These are phyloP conservation scores for Lampropteryx suffumata DNA, from an alignment of 2,888 invertebrate genomes.

Conservation along the genomic window DNA sequence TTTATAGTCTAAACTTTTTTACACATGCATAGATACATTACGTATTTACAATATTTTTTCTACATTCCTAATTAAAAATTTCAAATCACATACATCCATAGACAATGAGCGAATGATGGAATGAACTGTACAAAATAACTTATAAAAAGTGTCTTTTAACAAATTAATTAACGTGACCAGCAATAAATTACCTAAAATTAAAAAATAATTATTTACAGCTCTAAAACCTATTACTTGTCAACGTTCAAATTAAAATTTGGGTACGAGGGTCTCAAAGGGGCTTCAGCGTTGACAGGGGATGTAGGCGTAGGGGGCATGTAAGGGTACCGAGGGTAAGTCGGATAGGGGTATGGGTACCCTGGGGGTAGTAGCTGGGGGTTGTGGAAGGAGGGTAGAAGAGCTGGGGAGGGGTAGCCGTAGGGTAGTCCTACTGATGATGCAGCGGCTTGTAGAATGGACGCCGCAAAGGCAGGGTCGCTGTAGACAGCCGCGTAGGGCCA, in stretches of 20 bases:
- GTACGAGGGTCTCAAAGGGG: constrained; percentile 75
- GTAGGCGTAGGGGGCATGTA: constrained; percentile 80
- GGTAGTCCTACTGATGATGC: constrained; percentile 88
- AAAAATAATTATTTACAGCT: constrained; percentile 26
- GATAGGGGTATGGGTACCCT: constrained; percentile 83
- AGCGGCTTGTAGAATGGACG: constrained; percentile 95
- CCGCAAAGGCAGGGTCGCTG: constrained; percentile 96
- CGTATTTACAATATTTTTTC: constrained; percentile 21
- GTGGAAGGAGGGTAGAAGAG: constrained; percentile 80
- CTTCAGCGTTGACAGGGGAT: constrained; percentile 68
- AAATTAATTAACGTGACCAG: constrained; percentile 33
- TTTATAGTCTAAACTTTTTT: constrained; percentile 2
- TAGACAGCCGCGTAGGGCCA: constrained; percentile 98
- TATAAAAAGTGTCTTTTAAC: constrained; percentile 33
- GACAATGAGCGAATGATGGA: constrained; percentile 33
- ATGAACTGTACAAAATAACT: constrained; percentile 33
- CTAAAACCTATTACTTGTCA: constrained; percentile 59
- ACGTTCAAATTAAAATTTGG: constrained; percentile 74
- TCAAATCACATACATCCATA: constrained; percentile 29
- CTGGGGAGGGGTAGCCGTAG: constrained; percentile 84
- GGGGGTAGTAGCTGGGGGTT: constrained; percentile 83
- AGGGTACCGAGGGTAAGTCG: constrained; percentile 76
- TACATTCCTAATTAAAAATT: constrained; percentile 28
- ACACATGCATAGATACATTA: not conserved
- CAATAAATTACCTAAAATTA: constrained; percentile 35